Evolutionary conservation across 2,113 vertebrate species (phyloP).

Genomic region (Syngnathus typhle): DNA sequence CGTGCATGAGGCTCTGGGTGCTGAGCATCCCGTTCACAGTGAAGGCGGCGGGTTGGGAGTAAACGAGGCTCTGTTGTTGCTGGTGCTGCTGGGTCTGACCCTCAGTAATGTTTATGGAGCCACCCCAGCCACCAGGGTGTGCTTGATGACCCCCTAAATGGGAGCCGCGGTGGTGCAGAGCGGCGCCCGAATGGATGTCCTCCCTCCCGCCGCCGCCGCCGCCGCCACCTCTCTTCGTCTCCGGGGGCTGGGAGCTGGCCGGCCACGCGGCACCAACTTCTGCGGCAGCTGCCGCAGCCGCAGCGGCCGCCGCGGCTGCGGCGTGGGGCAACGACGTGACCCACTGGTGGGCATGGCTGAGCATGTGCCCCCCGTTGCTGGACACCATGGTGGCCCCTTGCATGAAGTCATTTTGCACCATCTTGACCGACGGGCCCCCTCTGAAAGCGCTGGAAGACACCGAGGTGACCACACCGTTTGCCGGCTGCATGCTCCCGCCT

Average conservation of each 20-base stretch:
- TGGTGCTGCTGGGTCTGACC: slow-evolving; percentile 75
- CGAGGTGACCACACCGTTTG: slow-evolving; percentile 77
- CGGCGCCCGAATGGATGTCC: slow-evolving; percentile 80
- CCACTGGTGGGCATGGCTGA: slow-evolving; percentile 94
- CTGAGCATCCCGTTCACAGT: slow-evolving; percentile 95
- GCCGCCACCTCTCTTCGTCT: slow-evolving; percentile 76
- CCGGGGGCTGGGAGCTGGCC: slow-evolving; percentile 77
- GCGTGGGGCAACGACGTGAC: slow-evolving; percentile 89
- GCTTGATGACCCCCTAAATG: slow-evolving; percentile 82
- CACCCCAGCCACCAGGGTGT: slow-evolving; percentile 82
- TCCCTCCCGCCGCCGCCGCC: slow-evolving; percentile 69
- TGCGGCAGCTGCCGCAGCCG: slow-evolving; percentile 73
- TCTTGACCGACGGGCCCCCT: slow-evolving; percentile 82
- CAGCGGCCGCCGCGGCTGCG: slow-evolving; percentile 83
- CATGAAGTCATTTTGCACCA: slow-evolving; percentile 95
- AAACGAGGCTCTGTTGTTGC: slow-evolving; percentile 70
- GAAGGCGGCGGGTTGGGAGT: slow-evolving; percentile 87
- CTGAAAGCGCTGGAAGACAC: slow-evolving; percentile 80
- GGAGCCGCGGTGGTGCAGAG: slow-evolving; percentile 78
- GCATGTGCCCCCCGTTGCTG: slow-evolving; percentile 90
- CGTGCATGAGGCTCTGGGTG: slow-evolving; percentile 76
- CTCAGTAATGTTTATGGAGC: slow-evolving; percentile 80
- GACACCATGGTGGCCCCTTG: slow-evolving; percentile 88
- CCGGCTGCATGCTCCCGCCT: slow-evolving; percentile 81
- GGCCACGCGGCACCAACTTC: slow-evolving; percentile 85